Conservation (phyloP, 2,888 invertebrate species). For the Augiades crinisus region DNA sequence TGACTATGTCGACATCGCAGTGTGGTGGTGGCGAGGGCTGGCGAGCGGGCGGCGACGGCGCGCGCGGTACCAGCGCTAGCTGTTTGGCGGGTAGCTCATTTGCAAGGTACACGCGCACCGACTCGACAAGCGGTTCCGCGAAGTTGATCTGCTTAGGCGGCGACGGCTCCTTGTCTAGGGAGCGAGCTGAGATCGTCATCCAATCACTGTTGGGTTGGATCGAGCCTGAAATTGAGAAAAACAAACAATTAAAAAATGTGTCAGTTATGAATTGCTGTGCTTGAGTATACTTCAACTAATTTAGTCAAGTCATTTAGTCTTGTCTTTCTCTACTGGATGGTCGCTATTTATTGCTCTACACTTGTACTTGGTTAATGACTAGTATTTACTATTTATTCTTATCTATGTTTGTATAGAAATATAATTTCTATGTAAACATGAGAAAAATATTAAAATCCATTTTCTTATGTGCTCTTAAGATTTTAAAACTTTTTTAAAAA, state of each 20-base stretch:
- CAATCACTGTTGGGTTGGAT: conserved; percentile 75
- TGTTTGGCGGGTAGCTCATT: conserved; percentile 65
- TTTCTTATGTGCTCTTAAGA: too few species aligned
- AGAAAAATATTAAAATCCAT: too few species aligned
- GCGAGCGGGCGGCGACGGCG: conserved; percentile 36
- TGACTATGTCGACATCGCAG: conserved; percentile 70
- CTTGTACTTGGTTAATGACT: too few species aligned
- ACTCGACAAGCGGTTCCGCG: conserved; percentile 74
- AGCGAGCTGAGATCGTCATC: conserved; percentile 76
- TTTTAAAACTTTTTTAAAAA: too few species aligned
- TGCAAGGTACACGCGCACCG: conserved; percentile 72
- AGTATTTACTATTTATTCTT: too few species aligned
- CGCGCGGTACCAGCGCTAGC: conserved; percentile 49
- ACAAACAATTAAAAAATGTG: not conserved
- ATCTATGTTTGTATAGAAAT: too few species aligned
- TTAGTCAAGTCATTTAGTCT: too few species aligned
- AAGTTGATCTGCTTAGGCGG: conserved; percentile 64
- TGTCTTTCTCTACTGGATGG: too few species aligned
- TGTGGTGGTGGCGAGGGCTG: conserved; percentile 38
- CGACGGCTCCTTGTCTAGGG: conserved; percentile 65
- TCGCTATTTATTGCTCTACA: too few species aligned
- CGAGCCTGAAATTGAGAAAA: conserved; percentile 63
- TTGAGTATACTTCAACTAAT: too few species aligned
- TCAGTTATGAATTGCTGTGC: too few species aligned
- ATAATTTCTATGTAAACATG: too few species aligned